Evolutionary conservation across 2,113 vertebrate species (phyloP), one percentile per base, ranked within the genome.

Genomic region (Bufo bufo): DNA sequence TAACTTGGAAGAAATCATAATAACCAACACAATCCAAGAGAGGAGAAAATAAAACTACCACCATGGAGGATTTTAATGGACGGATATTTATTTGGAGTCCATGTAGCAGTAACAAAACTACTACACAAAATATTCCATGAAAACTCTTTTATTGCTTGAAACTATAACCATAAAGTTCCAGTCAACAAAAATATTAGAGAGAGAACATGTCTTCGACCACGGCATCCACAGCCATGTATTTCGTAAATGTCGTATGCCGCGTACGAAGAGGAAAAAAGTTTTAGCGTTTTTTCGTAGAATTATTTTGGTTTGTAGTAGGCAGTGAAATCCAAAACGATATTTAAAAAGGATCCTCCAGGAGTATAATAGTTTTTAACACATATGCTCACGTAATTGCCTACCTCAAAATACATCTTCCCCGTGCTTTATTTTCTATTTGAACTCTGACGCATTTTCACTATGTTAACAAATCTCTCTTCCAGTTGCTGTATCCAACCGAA

Each of bases 1-100:
- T 96, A 93, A 94, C 95, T 95, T 47, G 94, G 92, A 95, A 71
- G 63, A 10, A 8, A 49, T 13, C 63, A 84, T 13, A 56, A 81
- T 17, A 61, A 81, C 45, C n/a, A 61, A 10, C 7, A 69, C 11
- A 65, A 84, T 61, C 17, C 56, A 61, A 54, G 13, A 50, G 52
- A 52, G 5, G 13, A 50, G 52, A 52, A 2, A 84, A 84, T 52
- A 23, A 56, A 58, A 80, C 54, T 45, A 45, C 56, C 8, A 81
- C 54, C 23, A 81, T 9, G 33, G 52, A 33, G 47, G n/a, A 58
- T 8, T 58, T 43, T 45, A 59, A 12, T 19, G 16, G 6, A 58
- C 10, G 16, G 23, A 81, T 4, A 19, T 81, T 81, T 81, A 81
- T 81, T 81, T 19, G 56, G 6, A 58, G 56, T 19, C 3, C 33